A percentile compares a stretch with the other conserved stretches of the same genome.
phyloP scores from a whole-genome alignment of 2,888 invertebrate genomes.

The Tipula confusa region DNA sequence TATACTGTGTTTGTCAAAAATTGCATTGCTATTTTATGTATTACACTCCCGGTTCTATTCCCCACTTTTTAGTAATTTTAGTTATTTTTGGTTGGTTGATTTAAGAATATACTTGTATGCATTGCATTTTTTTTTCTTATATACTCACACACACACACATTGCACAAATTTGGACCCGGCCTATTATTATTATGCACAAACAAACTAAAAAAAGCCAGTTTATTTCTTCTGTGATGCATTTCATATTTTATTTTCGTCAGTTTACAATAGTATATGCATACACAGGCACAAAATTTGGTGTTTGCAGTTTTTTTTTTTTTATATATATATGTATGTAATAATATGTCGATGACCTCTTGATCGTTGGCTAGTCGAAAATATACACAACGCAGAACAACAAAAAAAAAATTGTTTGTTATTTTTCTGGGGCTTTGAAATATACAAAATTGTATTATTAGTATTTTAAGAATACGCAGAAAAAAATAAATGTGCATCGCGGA shows the following conservation, averaged over 20 bases:
- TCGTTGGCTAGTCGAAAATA: slow-evolving; percentile 31
- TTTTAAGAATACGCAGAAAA: background rate
- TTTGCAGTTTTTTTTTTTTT: slow-evolving; percentile 28
- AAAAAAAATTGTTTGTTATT: slow-evolving; percentile 1
- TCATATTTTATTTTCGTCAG: slow-evolving; percentile 8
- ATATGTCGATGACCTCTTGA: slow-evolving; percentile 31
- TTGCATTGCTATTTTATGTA: slow-evolving; percentile 22
- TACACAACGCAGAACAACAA: background rate
- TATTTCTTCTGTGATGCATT: background rate
- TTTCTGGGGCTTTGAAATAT: background rate
- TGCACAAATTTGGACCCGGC: slow-evolving; percentile 30
- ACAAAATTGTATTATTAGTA: background rate
- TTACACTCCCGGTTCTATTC: slow-evolving; percentile 14
- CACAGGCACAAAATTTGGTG: background rate
- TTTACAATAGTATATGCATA: background rate
- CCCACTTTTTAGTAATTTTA: background rate
- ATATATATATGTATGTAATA: background rate
- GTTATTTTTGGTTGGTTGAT: background rate
- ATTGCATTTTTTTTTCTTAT: background rate
- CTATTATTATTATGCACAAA: slow-evolving; percentile 25
- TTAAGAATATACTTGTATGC: background rate
- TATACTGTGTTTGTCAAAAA: background rate
- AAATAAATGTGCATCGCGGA: background rate
- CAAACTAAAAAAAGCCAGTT: slow-evolving; percentile 26
- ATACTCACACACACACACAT: background rate